phyloP scores from a whole-genome alignment of 2,113 vertebrate species.

The Notothenia coriiceps region DNA sequence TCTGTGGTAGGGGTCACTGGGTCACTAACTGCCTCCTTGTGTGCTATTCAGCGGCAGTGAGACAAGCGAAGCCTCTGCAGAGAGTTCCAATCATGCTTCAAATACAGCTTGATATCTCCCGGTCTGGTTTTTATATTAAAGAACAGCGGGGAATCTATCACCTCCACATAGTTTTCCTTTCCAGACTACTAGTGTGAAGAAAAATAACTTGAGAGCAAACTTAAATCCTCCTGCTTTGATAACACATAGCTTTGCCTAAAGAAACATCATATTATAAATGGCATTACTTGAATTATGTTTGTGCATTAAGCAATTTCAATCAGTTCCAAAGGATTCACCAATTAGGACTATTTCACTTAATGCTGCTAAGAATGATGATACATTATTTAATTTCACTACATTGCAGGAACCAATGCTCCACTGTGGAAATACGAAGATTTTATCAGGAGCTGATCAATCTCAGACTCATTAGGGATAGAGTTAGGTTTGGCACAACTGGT shows the following conservation, averaged over 20 bases:
- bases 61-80: conserved; percentile 72
- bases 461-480: conserved; percentile 46
- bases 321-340: conserved; percentile 47
- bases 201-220: conserved; percentile 5
- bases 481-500: conserved; percentile 33
- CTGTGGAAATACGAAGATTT: conserved; percentile 43
- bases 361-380: conserved; percentile 27
- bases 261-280: conserved; percentile 40
- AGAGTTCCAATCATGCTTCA: conserved; percentile 60
- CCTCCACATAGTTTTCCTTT: conserved; percentile 15
- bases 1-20: conserved; percentile 85
- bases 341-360: conserved; percentile 31
- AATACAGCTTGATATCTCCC: conserved; percentile 50
- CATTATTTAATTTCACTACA: conserved; percentile 35
- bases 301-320: conserved; percentile 48
- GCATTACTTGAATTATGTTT: conserved; percentile 39
- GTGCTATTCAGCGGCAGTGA: conserved; percentile 83
- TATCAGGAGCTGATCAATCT: conserved; percentile 59
- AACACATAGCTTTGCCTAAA: conserved; percentile 22
- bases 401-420: conserved; percentile 14
- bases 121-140: conserved; percentile 31
- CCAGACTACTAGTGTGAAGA: conserved; percentile 16
- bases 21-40: conserved; percentile 89
- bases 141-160: conserved; percentile 33
- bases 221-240: conserved; percentile 16